Evolutionary conservation across 2,888 invertebrate species (phyloP), one percentile per base, ranked within the genome.

Genomic region (Rhingia rostrata): DNA sequence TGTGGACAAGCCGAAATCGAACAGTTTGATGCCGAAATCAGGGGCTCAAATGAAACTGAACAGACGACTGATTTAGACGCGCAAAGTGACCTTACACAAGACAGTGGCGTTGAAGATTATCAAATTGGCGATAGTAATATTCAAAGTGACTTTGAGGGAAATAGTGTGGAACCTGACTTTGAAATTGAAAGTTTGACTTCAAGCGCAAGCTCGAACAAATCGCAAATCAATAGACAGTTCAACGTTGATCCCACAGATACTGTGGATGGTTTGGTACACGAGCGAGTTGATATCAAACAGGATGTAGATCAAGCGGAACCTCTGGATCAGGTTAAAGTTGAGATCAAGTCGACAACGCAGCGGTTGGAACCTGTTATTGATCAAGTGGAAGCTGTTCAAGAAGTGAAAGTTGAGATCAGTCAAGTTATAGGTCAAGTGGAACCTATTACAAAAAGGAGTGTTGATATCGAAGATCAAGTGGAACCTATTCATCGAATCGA

Each of bases 1-100:
- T 88, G 87, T 87, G 88, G 70, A 87, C 87, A 73, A 61, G 73
- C 80, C 47, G 73, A 74, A 78, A 54, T 61, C 10, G 69, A 74
- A 32, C 41, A 58, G 14, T 30, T 3, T 6, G 47, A 43, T 49
- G 10, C 53, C 10, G 63, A 70, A 43, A 30, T 10, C 22, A 30
- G 33, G 43, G 12, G 51, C 66, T 39, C 53, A 49, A 74, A 77
- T 77, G 41, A 12, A 41, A 63, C 12, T 6, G 9, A 41, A 10
- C 41, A 6, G 22, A 22, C 22, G 22, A 22, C 22, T 22, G 22
- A 22, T 7, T 9, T 41, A 9, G 30, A 10, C 22, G 30, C 22
- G 30, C 7, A 32, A 9, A 49, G 49, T 32, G 4, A 10, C 4
- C 22, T 9, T 30, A 49, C 9, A 9, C 78, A 49, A 61, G 47